A percentile compares a stretch with the other conserved stretches of the same genome.
Conservation (phyloP, 30 jellyfish, hydroid and myxozoan genomes). For the Nemopilema nomurai region DNA sequence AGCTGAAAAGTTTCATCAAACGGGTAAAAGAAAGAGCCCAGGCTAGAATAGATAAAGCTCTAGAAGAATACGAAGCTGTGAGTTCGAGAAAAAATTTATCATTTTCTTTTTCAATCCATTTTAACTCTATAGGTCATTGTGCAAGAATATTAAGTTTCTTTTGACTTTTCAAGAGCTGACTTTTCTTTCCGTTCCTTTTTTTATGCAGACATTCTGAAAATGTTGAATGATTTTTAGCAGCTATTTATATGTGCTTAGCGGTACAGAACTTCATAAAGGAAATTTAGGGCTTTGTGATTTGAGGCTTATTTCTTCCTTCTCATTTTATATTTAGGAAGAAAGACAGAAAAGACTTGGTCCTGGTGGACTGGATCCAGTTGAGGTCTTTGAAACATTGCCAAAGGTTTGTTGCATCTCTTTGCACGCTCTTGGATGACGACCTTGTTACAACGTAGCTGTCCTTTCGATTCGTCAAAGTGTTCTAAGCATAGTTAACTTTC, state of each 20-base stretch:
- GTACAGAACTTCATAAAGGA: too few relatives aligned
- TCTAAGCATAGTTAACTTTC: too few relatives aligned
- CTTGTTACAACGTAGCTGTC: too few relatives aligned
- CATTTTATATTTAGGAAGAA: conserved; percentile 93
- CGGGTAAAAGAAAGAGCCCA: conserved; percentile 93
- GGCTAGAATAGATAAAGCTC: conserved; percentile 94
- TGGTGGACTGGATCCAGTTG: conserved; percentile 99
- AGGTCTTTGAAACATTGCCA: conserved; percentile 94
- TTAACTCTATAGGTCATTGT: background rate
- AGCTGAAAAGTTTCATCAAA: conserved; percentile 73
- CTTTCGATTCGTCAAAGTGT: too few relatives aligned
- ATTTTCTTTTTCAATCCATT: background rate
- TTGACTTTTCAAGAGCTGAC: too few relatives aligned
- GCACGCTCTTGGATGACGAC: background rate
- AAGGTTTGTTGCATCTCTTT: too few relatives aligned
- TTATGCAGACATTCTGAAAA: too few relatives aligned
- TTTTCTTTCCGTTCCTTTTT: too few relatives aligned
- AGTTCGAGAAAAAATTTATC: background rate
- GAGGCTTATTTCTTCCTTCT: too few relatives aligned
- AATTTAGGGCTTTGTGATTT: too few relatives aligned
- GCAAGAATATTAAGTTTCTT: background rate
- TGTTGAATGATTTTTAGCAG: too few relatives aligned
- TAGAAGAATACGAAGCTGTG: conserved; percentile 97
- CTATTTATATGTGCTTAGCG: too few relatives aligned
- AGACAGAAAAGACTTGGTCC: conserved; percentile 94